Evolutionary conservation across 2,888 invertebrate species (phyloP), one percentile per base, ranked within the genome.

Genomic region (Andrena marginata): DNA sequence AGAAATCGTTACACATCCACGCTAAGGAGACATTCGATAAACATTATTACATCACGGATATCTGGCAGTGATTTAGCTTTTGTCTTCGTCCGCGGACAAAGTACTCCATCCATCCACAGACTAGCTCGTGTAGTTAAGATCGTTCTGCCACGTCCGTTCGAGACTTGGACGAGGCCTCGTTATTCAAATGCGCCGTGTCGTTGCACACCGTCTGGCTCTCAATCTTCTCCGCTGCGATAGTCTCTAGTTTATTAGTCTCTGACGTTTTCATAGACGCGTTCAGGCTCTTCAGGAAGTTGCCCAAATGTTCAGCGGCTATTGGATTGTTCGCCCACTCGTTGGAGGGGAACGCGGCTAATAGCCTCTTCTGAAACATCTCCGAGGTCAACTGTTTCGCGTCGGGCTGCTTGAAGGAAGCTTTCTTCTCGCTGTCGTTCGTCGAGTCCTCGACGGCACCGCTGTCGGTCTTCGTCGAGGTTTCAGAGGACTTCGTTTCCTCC

Each of bases 241-340:
- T 62, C 0, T 88, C 87, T 6, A 80, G 3, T n/a, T 87, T 86
- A 7, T 87, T 86, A 7, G 75, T 77, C 3, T 89, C 89, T 3
- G 85, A 82, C 23, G 42, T 42, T 16, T 90, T 89, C 23, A 89
- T 86, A 7, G 86, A 82, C 0, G 86, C 88, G 33, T 88, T 88
- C 6, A 92, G 59, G 49, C 88, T 91, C 29, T 90, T 91, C 0
- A 92, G 64, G 69, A 92, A 90, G 26, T 91, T 90, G 0, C 89
- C 92, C 5, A 92, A 82, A 49, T 91, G 90, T 29, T 91, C 89
- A 0, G 91, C 91, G 2, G 89, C 87, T 13, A 86, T 62, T 0
- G 92, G 89, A 70, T 90, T 91, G 42, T 86, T 91, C 0, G 89
- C 80, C 92, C 92, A 92, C 20, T 92, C 90, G 67, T 89, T 89